These are phyloP conservation scores for Tetheella fluctuosa DNA, from an alignment of 2,888 invertebrate species.

Conservation along the genomic window DNA sequence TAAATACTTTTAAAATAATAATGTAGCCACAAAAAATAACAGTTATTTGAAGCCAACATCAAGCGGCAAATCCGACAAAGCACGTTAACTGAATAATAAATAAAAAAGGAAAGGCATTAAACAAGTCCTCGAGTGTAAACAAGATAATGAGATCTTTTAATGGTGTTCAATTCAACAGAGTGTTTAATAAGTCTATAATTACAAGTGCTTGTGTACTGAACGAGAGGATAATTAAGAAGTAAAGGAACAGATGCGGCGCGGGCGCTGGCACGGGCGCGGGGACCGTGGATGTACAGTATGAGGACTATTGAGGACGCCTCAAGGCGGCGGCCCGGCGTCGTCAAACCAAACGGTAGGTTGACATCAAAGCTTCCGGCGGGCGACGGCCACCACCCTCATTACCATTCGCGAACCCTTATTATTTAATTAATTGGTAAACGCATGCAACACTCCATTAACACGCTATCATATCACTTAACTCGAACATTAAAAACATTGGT, in stretches of 20 bases:
- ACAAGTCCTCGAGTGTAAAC: neutral
- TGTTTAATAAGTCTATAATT: neutral
- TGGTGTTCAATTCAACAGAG: neutral
- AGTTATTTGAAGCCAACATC: no score
- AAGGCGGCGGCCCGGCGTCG: neutral
- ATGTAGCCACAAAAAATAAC: no score
- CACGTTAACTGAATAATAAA: neutral
- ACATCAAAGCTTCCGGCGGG: constrained; percentile 19
- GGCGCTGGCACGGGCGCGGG: no score
- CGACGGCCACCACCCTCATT: constrained; percentile 38
- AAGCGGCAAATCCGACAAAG: neutral
- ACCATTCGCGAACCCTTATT: constrained; percentile 50
- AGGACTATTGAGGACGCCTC: no score
- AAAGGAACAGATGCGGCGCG: neutral
- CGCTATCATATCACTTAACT: constrained; percentile 53
- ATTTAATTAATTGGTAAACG: constrained; percentile 63
- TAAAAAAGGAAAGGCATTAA: neutral
- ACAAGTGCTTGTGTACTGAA: neutral
- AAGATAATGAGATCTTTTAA: constrained; percentile 1
- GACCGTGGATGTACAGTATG: no score
- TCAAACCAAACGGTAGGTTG: constrained; percentile 5
- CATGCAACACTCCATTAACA: constrained; percentile 59
- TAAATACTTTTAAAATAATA: no score
- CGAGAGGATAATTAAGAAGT: neutral
- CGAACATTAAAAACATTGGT: constrained; percentile 38